Percentiles rank a stretch among this genome's conserved stretches.
Evolutionary conservation across 2,888 invertebrate genomes (phyloP).

Genomic region (Cerastis rubricosa): DNA sequence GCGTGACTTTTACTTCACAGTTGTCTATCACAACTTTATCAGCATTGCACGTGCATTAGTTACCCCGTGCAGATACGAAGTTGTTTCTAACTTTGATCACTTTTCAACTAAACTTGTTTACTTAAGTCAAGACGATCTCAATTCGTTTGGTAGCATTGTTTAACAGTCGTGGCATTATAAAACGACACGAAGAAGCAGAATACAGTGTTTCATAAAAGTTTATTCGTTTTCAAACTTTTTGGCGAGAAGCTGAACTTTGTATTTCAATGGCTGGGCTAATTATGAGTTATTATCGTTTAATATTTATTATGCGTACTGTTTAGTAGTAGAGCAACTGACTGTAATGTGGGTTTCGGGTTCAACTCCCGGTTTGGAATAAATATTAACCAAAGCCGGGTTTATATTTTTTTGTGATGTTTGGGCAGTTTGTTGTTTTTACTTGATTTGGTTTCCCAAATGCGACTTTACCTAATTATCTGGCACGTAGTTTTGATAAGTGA

Average conservation of each 20-base stretch:
- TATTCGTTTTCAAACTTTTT: constrained; percentile 13
- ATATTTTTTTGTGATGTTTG: neutral
- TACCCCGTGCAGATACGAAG: neutral
- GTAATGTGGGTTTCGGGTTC: constrained; percentile 4
- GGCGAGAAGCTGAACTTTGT: neutral
- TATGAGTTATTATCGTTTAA: constrained; percentile 36
- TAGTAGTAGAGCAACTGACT: neutral
- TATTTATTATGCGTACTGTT: neutral
- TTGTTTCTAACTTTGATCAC: constrained; percentile 8
- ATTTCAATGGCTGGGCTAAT: constrained; percentile 7
- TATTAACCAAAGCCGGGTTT: neutral
- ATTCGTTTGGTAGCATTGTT: constrained; percentile 5
- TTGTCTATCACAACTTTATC: constrained; percentile 14
- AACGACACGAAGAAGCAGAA: too few species aligned
- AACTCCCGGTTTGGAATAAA: neutral
- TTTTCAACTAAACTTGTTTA: neutral
- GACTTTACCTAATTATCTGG: neutral
- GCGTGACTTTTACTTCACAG: constrained; percentile 20
- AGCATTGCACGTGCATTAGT: constrained; percentile 35
- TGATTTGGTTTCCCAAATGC: neutral
- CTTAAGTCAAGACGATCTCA: neutral
- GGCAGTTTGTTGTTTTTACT: neutral
- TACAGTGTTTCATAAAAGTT: constrained; percentile 19
- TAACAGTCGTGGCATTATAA: too few species aligned
- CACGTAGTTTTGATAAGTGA: neutral